These are phyloP conservation scores for Pocillopora meandrina DNA, from an alignment of 92 coral and sea anemone species.

Conservation along the genomic window DNA sequence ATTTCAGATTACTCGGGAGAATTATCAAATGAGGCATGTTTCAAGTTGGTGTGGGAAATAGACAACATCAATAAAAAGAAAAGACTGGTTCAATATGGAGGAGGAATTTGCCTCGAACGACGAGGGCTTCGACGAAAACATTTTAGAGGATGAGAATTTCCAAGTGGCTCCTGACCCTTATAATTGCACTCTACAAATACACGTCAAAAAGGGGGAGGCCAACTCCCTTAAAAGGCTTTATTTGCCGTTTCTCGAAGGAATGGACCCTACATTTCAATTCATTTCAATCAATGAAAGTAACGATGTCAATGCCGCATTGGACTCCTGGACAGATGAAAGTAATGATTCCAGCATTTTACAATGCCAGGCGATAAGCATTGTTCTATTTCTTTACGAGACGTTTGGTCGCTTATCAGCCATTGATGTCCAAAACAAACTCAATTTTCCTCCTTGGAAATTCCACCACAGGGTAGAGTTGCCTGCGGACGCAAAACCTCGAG, in stretches of 20 bases:
- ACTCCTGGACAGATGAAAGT: not conserved
- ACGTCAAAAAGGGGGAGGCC: slow-evolving; percentile 47
- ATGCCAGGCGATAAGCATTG: slow-evolving; percentile 63
- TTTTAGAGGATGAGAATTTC: slow-evolving; percentile 4
- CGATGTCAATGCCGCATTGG: slow-evolving; percentile 22
- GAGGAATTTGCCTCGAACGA: slow-evolving; percentile 36
- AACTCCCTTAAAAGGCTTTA: slow-evolving; percentile 59
- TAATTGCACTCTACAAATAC: slow-evolving; percentile 71
- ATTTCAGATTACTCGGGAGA: too few relatives aligned
- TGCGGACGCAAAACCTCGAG: slow-evolving; percentile 62
- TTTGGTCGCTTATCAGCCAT: slow-evolving; percentile 82
- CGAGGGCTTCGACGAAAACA: slow-evolving; percentile 42
- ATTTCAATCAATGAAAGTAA: slow-evolving; percentile 64
- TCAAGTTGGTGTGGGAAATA: too few relatives aligned
- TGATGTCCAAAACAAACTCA: slow-evolving; percentile 62
- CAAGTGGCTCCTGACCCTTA: slow-evolving; percentile 70
- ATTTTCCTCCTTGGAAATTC: slow-evolving; percentile 77
- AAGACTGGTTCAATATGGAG: not conserved
- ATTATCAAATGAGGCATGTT: too few relatives aligned
- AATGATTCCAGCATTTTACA: not conserved
- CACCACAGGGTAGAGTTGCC: slow-evolving; percentile 89
- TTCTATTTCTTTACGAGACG: slow-evolving; percentile 76
- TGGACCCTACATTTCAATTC: slow-evolving; percentile 88
- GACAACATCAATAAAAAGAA: not conserved
- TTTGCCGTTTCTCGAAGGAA: slow-evolving; percentile 75